Conservation (phyloP, 2,888 invertebrate genomes). For the Chymomyza caudatula region DNA sequence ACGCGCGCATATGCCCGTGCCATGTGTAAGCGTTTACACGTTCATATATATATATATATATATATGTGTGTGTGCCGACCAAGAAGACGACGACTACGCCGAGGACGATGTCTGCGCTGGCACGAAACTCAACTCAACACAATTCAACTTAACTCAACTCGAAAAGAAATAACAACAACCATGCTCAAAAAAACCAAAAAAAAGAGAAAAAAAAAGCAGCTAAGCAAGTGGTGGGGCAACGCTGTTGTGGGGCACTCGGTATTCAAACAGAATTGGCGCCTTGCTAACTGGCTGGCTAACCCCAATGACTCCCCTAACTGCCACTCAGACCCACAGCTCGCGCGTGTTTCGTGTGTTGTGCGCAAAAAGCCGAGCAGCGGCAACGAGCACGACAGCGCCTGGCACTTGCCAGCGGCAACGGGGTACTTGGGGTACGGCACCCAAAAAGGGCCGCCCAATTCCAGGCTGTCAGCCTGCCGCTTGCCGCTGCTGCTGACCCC, state of each 20-base stretch:
- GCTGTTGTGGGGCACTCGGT: not conserved
- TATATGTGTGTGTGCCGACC: slow-evolving; percentile 25
- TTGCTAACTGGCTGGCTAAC: slow-evolving; percentile 55
- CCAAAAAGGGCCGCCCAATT: slow-evolving; percentile 15
- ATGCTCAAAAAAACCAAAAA: slow-evolving; percentile 6
- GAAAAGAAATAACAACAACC: slow-evolving; percentile 26
- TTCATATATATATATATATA: too few relatives aligned
- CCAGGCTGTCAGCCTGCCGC: not conserved
- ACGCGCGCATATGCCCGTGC: slow-evolving; percentile 59
- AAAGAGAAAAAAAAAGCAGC: slow-evolving; percentile 24
- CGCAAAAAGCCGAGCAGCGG: slow-evolving; percentile 59
- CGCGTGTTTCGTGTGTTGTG: slow-evolving; percentile 64
- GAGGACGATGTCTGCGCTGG: slow-evolving; percentile 53
- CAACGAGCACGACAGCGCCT: not conserved
- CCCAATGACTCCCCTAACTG: slow-evolving; percentile 5
- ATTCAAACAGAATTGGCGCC: slow-evolving; percentile 53
- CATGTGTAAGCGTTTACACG: slow-evolving; percentile 17
- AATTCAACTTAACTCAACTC: slow-evolving; percentile 63
- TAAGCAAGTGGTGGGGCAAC: not conserved
- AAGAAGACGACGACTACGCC: not conserved
- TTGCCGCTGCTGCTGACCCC: slow-evolving; percentile 34
- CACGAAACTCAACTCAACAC: slow-evolving; percentile 61
- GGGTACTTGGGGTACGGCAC: slow-evolving; percentile 3
- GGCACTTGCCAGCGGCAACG: not conserved
- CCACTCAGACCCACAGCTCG: not conserved